Percentiles rank a stretch among this genome's conserved stretches.
These are phyloP conservation scores for Ptychodera flava DNA, from an alignment of 35 echinoderm and acorn worm genomes.

Conservation along the genomic window DNA sequence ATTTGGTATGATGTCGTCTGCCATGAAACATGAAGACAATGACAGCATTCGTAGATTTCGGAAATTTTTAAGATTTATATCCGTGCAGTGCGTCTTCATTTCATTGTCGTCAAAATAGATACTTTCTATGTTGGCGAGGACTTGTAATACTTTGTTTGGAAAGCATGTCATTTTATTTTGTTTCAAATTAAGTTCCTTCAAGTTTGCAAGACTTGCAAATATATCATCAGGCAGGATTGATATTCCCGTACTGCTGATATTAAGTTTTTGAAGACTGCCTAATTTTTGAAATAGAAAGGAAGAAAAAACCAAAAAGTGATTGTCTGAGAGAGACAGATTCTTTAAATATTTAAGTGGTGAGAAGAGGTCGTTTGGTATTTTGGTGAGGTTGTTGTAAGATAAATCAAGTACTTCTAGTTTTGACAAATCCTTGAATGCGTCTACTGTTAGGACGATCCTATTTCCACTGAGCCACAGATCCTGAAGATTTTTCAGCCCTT, in stretches of 20 bases:
- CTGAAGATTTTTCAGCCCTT: not conserved
- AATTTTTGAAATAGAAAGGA: not conserved
- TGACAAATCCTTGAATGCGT: not conserved
- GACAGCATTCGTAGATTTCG: not conserved
- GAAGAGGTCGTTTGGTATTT: not conserved
- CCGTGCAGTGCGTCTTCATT: not conserved
- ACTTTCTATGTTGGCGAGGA: not conserved
- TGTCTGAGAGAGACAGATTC: not conserved
- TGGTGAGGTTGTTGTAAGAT: not conserved
- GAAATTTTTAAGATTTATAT: not conserved
- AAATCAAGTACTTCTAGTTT: not conserved
- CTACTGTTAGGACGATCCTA: not conserved
- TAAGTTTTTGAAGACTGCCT: not conserved
- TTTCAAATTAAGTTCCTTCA: not conserved
- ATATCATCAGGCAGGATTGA: not conserved
- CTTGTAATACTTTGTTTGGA: not conserved
- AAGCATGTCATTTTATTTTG: not conserved
- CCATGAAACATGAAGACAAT: not conserved
- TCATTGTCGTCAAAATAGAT: not conserved
- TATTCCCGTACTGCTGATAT: not conserved
- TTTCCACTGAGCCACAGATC: not conserved
- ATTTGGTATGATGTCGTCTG: not conserved
- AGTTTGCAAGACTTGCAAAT: not conserved
- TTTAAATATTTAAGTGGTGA: not conserved
- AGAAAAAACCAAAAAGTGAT: not conserved